Evolutionary conservation across 2,888 invertebrate genomes (phyloP), one percentile per base, ranked within the genome.

Genomic region (Conus canariensis): DNA sequence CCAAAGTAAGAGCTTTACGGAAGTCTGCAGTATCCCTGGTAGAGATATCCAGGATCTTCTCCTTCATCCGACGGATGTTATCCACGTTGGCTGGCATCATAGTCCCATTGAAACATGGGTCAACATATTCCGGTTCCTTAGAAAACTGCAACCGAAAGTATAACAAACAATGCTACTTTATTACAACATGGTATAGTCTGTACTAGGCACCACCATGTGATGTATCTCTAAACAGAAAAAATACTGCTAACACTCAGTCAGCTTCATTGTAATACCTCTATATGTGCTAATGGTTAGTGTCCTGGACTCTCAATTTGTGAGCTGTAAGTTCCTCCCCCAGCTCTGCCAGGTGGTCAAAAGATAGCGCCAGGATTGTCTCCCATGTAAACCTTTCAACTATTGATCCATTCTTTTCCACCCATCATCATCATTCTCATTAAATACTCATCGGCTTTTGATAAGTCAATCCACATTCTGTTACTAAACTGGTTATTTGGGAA

Each of bases 11-110:
- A 14, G 99, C 99, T 90, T 97, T 96, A 0, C 98, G 98, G 91
- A 99, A 97, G 96, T 99, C 98, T 0, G 99, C 99, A 95, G 98
- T 97, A 16, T 98, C 98, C 90, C 97, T 97, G 0, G 98, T 97
- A 89, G 97, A 97, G 70, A 98, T 97, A 30, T 97, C 97, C 70
- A 97, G 97, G 14, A 95, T 91, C 60, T 93, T 91, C 58, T 93
- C 93, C 87, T 93, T 92, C 74, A 95, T 91, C 59, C 93, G 90
- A 85, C 92, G 93, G 89, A 96, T 97, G 94, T 97, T 97, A 92
- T 96, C 95, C 91, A 96, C 95, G 93, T 97, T 97, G 95, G 98
- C 98, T 97, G 99, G 99, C 12, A 99, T 98, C 25, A 99, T 96
- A 93, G 98, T 97, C 89, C 98, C 97, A 95, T 97, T 97, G 96